Evolutionary conservation across 2,888 invertebrate species (phyloP), one percentile per base, ranked within the genome.

Genomic region (Acronicta leporina): DNA sequence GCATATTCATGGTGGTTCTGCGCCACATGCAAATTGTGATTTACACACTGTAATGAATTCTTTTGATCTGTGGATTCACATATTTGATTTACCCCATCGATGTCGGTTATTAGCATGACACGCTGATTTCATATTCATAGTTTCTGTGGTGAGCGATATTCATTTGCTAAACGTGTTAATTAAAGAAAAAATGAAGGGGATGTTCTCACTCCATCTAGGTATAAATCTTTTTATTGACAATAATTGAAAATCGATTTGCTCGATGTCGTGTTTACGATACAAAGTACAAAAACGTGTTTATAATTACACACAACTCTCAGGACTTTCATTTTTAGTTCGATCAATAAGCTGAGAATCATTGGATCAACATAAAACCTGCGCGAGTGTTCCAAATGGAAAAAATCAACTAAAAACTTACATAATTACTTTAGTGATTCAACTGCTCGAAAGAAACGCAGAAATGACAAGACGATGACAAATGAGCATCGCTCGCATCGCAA

Each of bases 401-500:
- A 91, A 88, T 73, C 78, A 81, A 87, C 88, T 87, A 92, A 92
- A 92, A 92, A 92, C 85, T 88, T 87, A 87, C 87, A 88, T 94
- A 94, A 94, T 94, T 94, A 94, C 94, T 92, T 88, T 86, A 90
- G 87, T 89, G 87, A 92, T 93, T 90, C 92, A 85, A 93, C 91
- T 92, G 92, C 81, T 89, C 87, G 86, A 92, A 94, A 93, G 94
- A 94, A 94, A 93, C 87, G 91, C 90, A 92, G 92, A 92, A 94
- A 94, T 93, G 94, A 94, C 94, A 94, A 94, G 94, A 94, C 94
- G 94, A 94, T 94, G 94, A 94, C 94, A 94, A 94, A 94, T 94
- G 94, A 94, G 93, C 92, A 83, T 80, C 88, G 89, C 86, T 86
- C 88, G 87, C 88, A 88, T 89, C 91, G 77, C 88, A 90, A 87